Percentiles rank a stretch among this genome's conserved stretches.
These are phyloP conservation scores for Turritopsis dohrnii DNA, from an alignment of 30 jellyfish, hydroid and myxozoan genomes.

Conservation along the genomic window DNA sequence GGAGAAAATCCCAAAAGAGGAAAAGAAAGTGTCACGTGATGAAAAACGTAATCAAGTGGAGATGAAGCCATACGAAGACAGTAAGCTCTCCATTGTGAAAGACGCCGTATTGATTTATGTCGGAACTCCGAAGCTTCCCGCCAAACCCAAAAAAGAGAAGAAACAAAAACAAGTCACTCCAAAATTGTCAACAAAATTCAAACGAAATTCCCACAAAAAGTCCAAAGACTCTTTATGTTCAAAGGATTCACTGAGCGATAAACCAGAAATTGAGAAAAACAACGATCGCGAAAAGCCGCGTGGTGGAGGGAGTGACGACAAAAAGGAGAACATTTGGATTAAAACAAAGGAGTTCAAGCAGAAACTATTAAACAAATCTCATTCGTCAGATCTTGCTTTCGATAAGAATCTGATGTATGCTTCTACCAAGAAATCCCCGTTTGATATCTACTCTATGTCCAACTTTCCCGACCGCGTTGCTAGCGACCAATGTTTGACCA, in stretches of 20 bases:
- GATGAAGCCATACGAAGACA: slow-evolving; percentile 70
- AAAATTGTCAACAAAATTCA: slow-evolving; percentile 11
- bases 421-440: slow-evolving; percentile 17
- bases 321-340: slow-evolving; percentile 28
- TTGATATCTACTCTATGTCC: slow-evolving; percentile 30
- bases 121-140: slow-evolving; percentile 22
- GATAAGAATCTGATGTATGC: slow-evolving; percentile 11
- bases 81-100: slow-evolving; percentile 58
- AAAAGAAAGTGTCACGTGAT: slow-evolving; percentile 8
- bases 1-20: slow-evolving; percentile 7
- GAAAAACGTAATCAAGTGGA: slow-evolving; percentile 26
- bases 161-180: slow-evolving; percentile 8
- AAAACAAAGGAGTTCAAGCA: slow-evolving; percentile 1
- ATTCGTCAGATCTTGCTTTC: slow-evolving; percentile 32
- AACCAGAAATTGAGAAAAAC: background rate
- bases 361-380: slow-evolving; percentile 33
- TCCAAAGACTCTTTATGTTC: slow-evolving; percentile 27
- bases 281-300: background rate
- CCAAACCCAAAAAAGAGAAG: slow-evolving; percentile 15
- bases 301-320: slow-evolving; percentile 16
- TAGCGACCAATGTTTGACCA: slow-evolving; percentile 33
- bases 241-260: slow-evolving; percentile 11
- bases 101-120: slow-evolving; percentile 44
- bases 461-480: slow-evolving; percentile 38
- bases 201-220: slow-evolving; percentile 9